Evolutionary conservation across 2,113 vertebrate species (phyloP), one percentile per base, ranked within the genome.

Genomic region (Hippopotamus amphibius): DNA sequence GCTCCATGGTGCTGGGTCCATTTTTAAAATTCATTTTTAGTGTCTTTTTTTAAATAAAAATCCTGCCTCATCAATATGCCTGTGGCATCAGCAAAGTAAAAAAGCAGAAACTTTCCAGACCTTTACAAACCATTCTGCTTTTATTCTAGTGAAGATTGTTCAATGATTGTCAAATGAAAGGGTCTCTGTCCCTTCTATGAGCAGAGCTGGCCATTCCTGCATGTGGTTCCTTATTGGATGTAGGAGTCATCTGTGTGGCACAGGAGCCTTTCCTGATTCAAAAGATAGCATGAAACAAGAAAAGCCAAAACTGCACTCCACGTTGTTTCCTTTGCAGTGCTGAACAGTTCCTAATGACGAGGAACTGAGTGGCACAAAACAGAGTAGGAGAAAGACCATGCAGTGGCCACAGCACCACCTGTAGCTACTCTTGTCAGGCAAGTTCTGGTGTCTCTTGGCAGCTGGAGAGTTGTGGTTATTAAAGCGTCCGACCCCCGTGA

Each of bases 51-150:
- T 46, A 79, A 79, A 24, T 24, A 85, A 90, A 41, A 57, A 37
- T 97, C 97, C 71, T 94, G 92, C 94, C 72, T 98, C 91, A 96
- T 97, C 92, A 97, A 48, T 97, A 95, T 88, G 61, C 98, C 89
- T 86, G 96, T 86, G 81, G 55, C 72, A 89, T 81, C 89, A 96
- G 88, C 76, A 95, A 98, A 98, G 69, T 97, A 50, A 96, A 95
- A 98, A 98, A 97, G 82, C 90, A 97, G 90, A 96, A 97, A 92
- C 14, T 69, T 83, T 97, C 88, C 90, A 97, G 85, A 94, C 84
- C 72, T 97, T 98, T 97, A 96, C 80, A 93, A 98, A 97, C 96
- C 89, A 93, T 92, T 97, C 81, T 90, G 97, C 97, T 96, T 97
- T 96, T 96, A 96, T 96, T 97, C 68, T 97, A 97, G 95, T 43